These are phyloP conservation scores for Phenganax subtilis DNA, from an alignment of 92 coral and sea anemone species.

Conservation along the genomic window DNA sequence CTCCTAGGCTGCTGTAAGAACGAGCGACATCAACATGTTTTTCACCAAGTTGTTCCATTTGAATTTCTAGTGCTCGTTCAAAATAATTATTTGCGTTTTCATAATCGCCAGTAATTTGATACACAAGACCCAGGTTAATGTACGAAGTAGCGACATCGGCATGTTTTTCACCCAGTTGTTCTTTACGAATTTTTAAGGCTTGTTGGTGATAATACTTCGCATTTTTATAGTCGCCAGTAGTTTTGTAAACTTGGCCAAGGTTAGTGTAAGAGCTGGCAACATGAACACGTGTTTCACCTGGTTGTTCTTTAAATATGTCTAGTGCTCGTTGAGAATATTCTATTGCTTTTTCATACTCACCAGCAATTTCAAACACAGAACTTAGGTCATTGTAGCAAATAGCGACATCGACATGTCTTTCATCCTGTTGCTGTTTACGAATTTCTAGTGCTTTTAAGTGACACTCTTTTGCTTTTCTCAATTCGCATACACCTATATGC, in stretches of 20 bases:
- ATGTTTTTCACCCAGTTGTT: not conserved
- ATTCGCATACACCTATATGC: too few relatives aligned
- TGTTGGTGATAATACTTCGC: slow-evolving; percentile 1
- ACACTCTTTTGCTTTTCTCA: slow-evolving; percentile 29
- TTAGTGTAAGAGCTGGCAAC: slow-evolving; percentile 19
- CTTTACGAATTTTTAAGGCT: not conserved
- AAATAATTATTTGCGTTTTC: too few relatives aligned
- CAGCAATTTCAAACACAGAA: not conserved
- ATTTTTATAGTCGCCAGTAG: not conserved
- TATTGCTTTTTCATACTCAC: slow-evolving; percentile 34
- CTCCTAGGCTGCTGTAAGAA: too few relatives aligned
- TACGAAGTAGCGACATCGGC: not conserved
- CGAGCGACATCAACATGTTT: too few relatives aligned
- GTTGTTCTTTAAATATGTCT: slow-evolving; percentile 11
- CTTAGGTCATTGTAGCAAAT: slow-evolving; percentile 36
- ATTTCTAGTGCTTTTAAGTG: slow-evolving; percentile 19
- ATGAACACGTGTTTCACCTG: slow-evolving; percentile 19
- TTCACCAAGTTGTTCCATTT: too few relatives aligned
- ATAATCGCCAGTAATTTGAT: too few relatives aligned
- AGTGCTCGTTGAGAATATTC: slow-evolving; percentile 10
- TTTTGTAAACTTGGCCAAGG: slow-evolving; percentile 18
- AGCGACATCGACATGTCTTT: not conserved
- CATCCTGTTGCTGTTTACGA: not conserved
- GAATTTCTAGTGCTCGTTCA: too few relatives aligned
- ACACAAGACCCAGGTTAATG: slow-evolving; percentile 7